Percentiles rank a stretch among this genome's conserved stretches.
Evolutionary conservation across 2,888 invertebrate species (phyloP).

Genomic region (Apamea sordens): DNA sequence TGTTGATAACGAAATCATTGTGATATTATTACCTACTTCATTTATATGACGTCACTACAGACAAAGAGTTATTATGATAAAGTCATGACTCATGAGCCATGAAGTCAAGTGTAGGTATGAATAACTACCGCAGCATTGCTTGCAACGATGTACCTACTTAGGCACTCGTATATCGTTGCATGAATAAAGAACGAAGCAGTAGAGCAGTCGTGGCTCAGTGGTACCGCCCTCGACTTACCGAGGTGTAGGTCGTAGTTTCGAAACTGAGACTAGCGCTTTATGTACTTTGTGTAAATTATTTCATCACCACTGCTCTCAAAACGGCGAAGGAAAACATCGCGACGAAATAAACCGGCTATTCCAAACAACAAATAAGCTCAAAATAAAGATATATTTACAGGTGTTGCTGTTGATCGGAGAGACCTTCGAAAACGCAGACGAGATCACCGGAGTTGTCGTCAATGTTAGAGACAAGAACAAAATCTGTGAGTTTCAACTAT

Average conservation of each 20-base stretch:
- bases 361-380: neutral
- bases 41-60: slow-evolving; percentile 12
- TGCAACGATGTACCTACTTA: neutral
- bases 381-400: slow-evolving; percentile 65
- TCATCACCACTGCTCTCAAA: too few species aligned
- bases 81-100: neutral
- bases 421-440: slow-evolving; percentile 96
- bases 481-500: slow-evolving; percentile 91
- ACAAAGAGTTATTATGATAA: neutral
- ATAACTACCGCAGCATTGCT: neutral
- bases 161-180: too few species aligned
- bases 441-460: slow-evolving; percentile 98
- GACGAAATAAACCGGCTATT: too few species aligned
- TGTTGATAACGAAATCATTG: slow-evolving; percentile 15
- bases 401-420: slow-evolving; percentile 95
- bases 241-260: too few species aligned
- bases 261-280: too few species aligned
- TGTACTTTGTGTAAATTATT: too few species aligned
- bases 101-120: neutral
- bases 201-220: too few species aligned
- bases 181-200: too few species aligned
- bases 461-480: slow-evolving; percentile 97
- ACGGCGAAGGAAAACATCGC: too few species aligned
- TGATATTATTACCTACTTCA: slow-evolving; percentile 8
- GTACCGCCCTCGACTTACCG: too few species aligned